Conservation (phyloP, 1,140 invertebrate species). For the Lerema accius region DNA sequence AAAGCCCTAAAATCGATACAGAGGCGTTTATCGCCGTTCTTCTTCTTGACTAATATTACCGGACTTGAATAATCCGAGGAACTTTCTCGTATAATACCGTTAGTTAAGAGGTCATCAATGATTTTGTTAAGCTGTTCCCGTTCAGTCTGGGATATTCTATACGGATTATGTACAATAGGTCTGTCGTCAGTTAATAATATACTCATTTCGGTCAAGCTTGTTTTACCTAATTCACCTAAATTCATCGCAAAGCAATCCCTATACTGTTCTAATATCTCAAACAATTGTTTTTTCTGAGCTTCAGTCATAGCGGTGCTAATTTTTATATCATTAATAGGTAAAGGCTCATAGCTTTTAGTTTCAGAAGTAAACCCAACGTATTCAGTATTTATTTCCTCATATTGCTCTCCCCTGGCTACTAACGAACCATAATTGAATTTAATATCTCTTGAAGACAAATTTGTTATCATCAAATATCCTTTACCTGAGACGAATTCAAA, state of each 20-base stretch:
- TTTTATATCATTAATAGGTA: constrained; percentile 1
- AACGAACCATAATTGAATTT: neutral
- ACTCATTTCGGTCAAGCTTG: constrained; percentile 8
- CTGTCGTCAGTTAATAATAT: constrained; percentile 7
- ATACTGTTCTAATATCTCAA: constrained; percentile 1
- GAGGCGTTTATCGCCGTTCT: constrained; percentile 8
- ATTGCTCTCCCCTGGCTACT: neutral
- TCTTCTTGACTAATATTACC: too few relatives aligned
- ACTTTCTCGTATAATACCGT: too few relatives aligned
- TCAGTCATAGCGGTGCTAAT: neutral
- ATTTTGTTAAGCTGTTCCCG: constrained; percentile 1
- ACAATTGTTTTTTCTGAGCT: neutral
- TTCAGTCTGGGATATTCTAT: constrained; percentile 9
- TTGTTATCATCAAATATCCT: constrained; percentile 14
- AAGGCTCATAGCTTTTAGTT: neutral
- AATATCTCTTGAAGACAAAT: neutral
- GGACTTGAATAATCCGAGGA: too few relatives aligned
- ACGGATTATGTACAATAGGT: constrained; percentile 12
- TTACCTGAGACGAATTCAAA: neutral
- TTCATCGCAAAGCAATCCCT: constrained; percentile 12
- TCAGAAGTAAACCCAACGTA: constrained; percentile 1
- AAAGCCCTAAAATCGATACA: constrained; percentile 21
- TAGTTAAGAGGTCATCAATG: too few relatives aligned
- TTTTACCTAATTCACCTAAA: constrained; percentile 7
- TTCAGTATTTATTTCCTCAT: neutral